Conservation (phyloP, 2,797 vertebrate genomes). For the Balearica regulorum region DNA sequence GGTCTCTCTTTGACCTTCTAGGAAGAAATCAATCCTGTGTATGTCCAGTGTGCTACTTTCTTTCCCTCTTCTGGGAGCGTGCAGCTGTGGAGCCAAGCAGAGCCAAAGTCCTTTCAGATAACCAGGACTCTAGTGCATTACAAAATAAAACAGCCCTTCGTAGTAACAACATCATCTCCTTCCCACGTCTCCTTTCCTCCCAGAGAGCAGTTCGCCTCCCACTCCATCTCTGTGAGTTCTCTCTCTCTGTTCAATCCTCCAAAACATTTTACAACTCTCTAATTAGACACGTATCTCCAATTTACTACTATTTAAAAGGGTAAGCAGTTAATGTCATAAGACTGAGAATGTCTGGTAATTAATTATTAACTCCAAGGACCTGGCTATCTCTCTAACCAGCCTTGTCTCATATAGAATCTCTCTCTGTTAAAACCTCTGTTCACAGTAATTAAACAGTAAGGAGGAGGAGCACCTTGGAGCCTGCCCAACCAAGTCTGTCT, state of each 20-base stretch:
- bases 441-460: conserved; percentile 68
- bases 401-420: conserved; percentile 63
- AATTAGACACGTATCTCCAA: conserved; percentile 75
- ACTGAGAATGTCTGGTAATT: conserved; percentile 75
- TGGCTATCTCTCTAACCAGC: conserved; percentile 69
- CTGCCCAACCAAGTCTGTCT: conserved; percentile 5
- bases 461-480: conserved; percentile 44
- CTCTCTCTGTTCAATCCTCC: conserved; percentile 48
- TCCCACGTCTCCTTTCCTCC: conserved; percentile 15
- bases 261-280: conserved; percentile 70
- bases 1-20: background rate
- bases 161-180: background rate
- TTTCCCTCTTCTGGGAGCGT: background rate
- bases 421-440: conserved; percentile 67
- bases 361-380: conserved; percentile 78
- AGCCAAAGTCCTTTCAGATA: background rate
- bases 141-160: background rate
- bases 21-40: background rate
- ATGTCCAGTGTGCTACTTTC: background rate
- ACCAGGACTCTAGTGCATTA: background rate
- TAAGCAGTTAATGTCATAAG: conserved; percentile 74
- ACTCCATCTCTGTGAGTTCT: conserved; percentile 52
- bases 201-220: conserved; percentile 24
- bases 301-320: conserved; percentile 80
- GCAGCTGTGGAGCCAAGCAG: background rate